Conservation (phyloP, 2,113 vertebrate species). For the Sminthopsis crassicaudata region DNA sequence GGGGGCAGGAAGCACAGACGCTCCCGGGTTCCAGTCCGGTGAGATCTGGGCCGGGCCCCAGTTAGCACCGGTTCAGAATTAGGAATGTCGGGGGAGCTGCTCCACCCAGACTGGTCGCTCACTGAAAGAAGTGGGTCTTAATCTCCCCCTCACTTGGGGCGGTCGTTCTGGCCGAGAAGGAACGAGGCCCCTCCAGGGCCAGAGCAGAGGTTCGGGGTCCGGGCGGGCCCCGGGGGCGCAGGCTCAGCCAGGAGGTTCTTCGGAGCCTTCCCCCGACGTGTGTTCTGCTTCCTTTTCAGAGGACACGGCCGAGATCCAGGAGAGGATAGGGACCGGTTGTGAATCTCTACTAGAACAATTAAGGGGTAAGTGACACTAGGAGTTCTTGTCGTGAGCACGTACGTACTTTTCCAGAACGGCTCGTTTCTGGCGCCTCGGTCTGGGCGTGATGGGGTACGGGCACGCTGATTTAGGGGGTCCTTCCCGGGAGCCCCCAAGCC, state of each 20-base stretch:
- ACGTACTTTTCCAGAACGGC: not conserved
- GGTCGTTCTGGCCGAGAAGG: not conserved
- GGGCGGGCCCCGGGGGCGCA: too few species aligned
- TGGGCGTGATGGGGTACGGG: not conserved
- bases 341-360: conserved; percentile 93
- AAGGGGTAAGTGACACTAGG: conserved; percentile 88
- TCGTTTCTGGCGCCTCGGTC: not conserved
- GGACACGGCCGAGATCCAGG: conserved; percentile 93
- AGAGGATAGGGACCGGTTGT: conserved; percentile 93
- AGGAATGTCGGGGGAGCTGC: not conserved
- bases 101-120: not conserved
- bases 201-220: too few species aligned
- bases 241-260: not conserved
- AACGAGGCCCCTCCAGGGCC: not conserved
- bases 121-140: not conserved
- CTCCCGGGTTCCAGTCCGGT: too few species aligned
- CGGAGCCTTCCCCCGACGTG: not conserved
- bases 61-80: too few species aligned
- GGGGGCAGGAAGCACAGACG: not conserved
- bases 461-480: not conserved
- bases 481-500: not conserved
- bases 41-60: too few species aligned
- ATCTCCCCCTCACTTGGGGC: not conserved
- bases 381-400: not conserved
- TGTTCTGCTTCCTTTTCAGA: conserved; percentile 83